phyloP scores from a whole-genome alignment of 2,113 vertebrate genomes.

The Crypturellus undulatus region DNA sequence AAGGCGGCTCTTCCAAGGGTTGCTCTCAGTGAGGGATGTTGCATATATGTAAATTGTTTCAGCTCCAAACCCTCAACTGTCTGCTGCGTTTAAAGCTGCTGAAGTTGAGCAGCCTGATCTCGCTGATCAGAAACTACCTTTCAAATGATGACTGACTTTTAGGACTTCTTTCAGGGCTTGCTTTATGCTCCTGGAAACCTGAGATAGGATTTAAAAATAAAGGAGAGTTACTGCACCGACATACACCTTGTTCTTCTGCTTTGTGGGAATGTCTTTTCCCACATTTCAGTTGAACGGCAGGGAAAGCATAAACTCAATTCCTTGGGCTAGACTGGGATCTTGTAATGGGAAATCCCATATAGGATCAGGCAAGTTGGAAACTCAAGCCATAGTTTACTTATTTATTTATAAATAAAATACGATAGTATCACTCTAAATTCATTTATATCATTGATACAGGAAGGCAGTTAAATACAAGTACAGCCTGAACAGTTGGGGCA shows the following conservation, averaged over 20 bases:
- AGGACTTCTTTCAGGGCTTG: not conserved
- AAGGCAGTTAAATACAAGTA: not conserved
- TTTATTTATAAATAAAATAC: not conserved
- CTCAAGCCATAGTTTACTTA: not conserved
- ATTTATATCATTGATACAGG: not conserved
- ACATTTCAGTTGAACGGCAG: not conserved
- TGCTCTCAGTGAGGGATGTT: not conserved
- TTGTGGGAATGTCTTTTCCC: not conserved
- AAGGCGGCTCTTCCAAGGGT: not conserved
- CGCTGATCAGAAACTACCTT: slow-evolving; percentile 11
- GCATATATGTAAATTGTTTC: not conserved
- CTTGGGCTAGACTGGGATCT: not conserved
- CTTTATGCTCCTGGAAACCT: not conserved
- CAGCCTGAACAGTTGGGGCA: not conserved
- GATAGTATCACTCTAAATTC: not conserved
- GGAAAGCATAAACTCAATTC: not conserved
- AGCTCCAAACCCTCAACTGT: not conserved
- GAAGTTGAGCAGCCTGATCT: not conserved
- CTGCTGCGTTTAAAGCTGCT: slow-evolving; percentile 27
- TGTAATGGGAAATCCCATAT: not conserved
- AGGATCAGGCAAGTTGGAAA: not conserved
- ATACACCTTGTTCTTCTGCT: not conserved
- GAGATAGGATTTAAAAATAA: not conserved
- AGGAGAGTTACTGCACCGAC: not conserved
- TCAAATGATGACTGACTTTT: not conserved